Conservation (phyloP, 2,888 invertebrate genomes). For the Luffia ferchaultella region DNA sequence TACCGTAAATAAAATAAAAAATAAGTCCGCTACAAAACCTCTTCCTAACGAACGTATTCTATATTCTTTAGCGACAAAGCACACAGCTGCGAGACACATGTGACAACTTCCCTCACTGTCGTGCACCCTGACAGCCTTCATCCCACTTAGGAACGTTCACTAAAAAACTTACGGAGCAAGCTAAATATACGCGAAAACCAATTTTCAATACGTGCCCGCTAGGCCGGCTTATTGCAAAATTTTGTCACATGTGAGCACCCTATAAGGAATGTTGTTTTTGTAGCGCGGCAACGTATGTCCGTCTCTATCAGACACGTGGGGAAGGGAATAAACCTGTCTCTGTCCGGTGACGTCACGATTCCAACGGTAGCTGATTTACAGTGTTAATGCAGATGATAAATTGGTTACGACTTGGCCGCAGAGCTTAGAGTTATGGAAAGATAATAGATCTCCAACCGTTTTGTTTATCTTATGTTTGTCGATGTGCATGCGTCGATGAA, state of each 20-base stretch:
- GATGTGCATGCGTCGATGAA: no score
- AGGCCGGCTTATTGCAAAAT: slow-evolving; percentile 40
- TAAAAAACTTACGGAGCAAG: background rate
- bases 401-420: background rate
- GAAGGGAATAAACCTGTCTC: slow-evolving; percentile 23
- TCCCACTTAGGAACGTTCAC: background rate
- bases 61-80: background rate
- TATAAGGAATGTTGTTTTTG: slow-evolving; percentile 59
- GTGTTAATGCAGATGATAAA: background rate
- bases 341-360: slow-evolving; percentile 39
- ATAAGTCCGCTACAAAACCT: background rate
- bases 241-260: slow-evolving; percentile 57
- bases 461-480: no score
- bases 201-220: slow-evolving; percentile 26
- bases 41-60: background rate
- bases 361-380: background rate
- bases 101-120: background rate
- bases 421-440: background rate
- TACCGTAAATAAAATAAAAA: background rate
- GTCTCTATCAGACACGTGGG: slow-evolving; percentile 22
- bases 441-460: background rate
- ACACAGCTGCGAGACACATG: background rate
- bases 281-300: slow-evolving; percentile 15
- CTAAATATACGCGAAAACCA: slow-evolving; percentile 25
- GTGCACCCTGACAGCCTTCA: background rate